Conservation (phyloP, 2,888 invertebrate species). For the Luperina testacea region DNA sequence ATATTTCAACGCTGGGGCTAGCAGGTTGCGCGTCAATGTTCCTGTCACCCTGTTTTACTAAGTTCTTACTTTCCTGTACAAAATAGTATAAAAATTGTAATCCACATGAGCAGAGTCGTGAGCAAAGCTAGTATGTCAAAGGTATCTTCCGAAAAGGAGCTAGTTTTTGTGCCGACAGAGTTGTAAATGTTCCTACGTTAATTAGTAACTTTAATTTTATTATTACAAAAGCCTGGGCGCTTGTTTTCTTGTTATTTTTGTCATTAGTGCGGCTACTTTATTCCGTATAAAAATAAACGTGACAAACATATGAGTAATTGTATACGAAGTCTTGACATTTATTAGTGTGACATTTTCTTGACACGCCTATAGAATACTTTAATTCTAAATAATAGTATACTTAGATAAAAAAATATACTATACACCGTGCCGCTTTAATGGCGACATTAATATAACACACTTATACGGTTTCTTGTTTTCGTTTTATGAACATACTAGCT, state of each 20-base stretch:
- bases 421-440: neutral
- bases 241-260: neutral
- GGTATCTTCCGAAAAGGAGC: neutral
- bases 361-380: neutral
- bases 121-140: neutral
- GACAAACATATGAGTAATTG: slow-evolving; percentile 3
- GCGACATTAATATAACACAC: neutral
- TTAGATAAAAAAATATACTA: neutral
- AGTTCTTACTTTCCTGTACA: neutral
- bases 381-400: neutral
- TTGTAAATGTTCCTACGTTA: slow-evolving; percentile 18
- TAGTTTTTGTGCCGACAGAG: neutral
- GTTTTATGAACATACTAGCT: too few species aligned
- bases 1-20: too few species aligned
- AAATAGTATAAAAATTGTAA: neutral
- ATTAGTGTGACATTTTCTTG: slow-evolving; percentile 15
- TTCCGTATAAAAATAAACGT: slow-evolving; percentile 1
- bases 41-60: too few species aligned
- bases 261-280: slow-evolving; percentile 7
- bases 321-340: slow-evolving; percentile 29
- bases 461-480: neutral
- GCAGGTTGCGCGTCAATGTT: too few species aligned
- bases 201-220: neutral
- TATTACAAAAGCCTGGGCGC: neutral
- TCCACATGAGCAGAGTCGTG: neutral